These are phyloP conservation scores for Nanorana parkeri DNA, from an alignment of 2,113 vertebrate genomes.

Conservation along the genomic window DNA sequence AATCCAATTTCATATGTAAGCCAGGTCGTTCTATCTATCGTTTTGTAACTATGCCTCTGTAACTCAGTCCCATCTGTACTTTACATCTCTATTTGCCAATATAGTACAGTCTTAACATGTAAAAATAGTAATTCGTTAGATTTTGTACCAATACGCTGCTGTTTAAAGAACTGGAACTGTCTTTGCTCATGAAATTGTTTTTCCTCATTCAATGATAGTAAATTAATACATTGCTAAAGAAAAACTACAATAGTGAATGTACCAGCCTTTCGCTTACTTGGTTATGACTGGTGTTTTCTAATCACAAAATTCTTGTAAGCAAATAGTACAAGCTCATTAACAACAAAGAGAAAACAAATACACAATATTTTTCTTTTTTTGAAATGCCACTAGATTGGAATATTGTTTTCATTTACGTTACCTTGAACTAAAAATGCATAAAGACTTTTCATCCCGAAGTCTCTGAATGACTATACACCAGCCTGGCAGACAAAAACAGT, in stretches of 20 bases:
- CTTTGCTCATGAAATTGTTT: background rate
- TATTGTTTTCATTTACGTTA: constrained; percentile 39
- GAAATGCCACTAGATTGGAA: constrained; percentile 13
- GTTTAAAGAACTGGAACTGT: no score
- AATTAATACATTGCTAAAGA: background rate
- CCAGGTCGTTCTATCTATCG: no score
- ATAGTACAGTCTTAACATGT: no score
- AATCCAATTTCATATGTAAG: no score
- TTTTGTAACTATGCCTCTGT: no score
- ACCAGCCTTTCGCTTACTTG: background rate
- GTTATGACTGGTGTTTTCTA: constrained; percentile 37
- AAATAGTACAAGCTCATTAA: background rate
- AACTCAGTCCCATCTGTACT: no score
- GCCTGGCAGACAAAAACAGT: constrained; percentile 51
- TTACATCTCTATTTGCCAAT: no score
- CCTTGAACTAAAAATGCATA: constrained; percentile 40
- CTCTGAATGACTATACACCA: constrained; percentile 20
- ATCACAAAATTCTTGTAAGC: background rate
- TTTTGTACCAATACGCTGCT: no score
- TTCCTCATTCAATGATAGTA: no score
- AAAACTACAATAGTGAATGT: background rate
- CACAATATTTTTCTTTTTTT: background rate
- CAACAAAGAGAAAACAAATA: background rate
- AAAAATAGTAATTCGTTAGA: no score
- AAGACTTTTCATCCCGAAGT: constrained; percentile 30